phyloP scores from a whole-genome alignment of 2,113 vertebrate genomes.

The Tachysurus vachellii region DNA sequence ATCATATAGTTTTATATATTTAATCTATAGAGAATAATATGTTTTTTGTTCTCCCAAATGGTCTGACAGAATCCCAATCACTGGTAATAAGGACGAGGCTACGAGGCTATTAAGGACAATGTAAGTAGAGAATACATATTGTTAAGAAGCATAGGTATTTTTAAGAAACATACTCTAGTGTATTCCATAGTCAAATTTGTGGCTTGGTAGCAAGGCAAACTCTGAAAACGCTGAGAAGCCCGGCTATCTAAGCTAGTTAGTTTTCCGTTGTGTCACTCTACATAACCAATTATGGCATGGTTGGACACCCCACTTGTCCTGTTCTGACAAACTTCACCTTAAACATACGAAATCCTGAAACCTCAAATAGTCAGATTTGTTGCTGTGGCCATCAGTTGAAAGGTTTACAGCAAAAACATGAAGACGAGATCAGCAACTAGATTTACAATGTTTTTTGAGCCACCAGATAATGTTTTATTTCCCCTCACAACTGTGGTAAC shows the following conservation, averaged over 20 bases:
- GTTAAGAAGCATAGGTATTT: background rate
- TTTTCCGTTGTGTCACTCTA: background rate
- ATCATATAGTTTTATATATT: background rate
- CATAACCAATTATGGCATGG: background rate
- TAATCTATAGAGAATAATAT: background rate
- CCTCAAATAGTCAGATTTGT: background rate
- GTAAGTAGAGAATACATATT: constrained; percentile 34
- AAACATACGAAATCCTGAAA: background rate
- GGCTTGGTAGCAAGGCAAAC: background rate
- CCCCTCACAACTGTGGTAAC: background rate
- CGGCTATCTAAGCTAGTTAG: background rate
- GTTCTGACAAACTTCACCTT: background rate
- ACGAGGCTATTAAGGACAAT: background rate
- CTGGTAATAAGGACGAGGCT: background rate
- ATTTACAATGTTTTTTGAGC: no score
- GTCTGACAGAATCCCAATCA: background rate
- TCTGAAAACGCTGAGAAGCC: background rate
- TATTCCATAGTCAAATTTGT: background rate
- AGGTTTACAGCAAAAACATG: background rate
- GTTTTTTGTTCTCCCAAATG: background rate
- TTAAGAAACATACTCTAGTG: background rate
- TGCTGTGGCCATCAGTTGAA: background rate
- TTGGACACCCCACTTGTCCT: background rate
- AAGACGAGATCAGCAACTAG: no score
- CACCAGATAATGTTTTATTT: background rate